These are phyloP conservation scores for Didymodactylos carnosus DNA, from an alignment of 2,888 invertebrate genomes.

Conservation along the genomic window DNA sequence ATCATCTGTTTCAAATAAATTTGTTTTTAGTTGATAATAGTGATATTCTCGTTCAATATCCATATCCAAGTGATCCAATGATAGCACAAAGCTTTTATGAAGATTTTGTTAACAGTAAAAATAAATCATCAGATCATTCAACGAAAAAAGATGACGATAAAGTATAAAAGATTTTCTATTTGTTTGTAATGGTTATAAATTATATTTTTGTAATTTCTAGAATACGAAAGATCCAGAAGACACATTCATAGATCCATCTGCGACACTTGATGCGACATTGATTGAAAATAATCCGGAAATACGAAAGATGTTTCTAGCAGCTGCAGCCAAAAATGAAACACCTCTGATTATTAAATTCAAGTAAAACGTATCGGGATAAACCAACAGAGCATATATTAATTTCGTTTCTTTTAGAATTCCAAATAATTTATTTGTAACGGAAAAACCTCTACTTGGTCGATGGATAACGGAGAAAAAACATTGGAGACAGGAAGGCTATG, in stretches of 20 bases:
- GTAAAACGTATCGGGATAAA: background rate
- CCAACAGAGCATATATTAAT: background rate
- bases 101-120: background rate
- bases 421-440: constrained; percentile 26
- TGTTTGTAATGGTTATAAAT: background rate
- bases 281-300: background rate
- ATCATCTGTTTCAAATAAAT: background rate
- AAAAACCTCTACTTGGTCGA: constrained; percentile 30
- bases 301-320: background rate
- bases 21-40: background rate
- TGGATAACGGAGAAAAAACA: constrained; percentile 27
- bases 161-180: background rate
- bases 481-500: constrained; percentile 30
- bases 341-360: constrained; percentile 2
- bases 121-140: background rate
- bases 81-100: background rate
- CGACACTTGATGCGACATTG: background rate
- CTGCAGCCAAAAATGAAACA: constrained; percentile 8
- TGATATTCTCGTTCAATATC: background rate
- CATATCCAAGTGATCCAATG: constrained; percentile 3
- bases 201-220: background rate
- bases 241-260: background rate
- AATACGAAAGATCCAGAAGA: background rate
- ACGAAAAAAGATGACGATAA: background rate
- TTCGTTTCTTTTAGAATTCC: constrained; percentile 19